These are phyloP conservation scores for Protophormia terraenovae DNA, from an alignment of 2,888 invertebrate species.

Conservation along the genomic window DNA sequence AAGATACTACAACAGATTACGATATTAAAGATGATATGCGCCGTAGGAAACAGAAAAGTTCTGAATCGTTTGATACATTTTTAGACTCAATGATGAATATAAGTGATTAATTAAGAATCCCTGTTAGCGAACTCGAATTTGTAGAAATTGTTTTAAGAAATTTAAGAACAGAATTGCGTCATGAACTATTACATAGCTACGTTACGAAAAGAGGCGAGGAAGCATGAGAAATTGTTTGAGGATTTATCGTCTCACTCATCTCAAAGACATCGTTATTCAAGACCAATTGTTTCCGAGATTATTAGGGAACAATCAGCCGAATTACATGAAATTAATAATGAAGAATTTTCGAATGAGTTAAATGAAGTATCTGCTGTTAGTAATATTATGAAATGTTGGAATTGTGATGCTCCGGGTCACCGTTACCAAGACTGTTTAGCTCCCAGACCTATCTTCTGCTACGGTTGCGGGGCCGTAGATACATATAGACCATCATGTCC, in stretches of 20 bases:
- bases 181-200: background rate
- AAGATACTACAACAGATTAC: conserved; percentile 11
- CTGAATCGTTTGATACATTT: background rate
- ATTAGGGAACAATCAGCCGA: conserved; percentile 32
- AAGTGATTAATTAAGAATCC: background rate
- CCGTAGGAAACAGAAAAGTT: background rate
- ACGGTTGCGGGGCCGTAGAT: conserved; percentile 4
- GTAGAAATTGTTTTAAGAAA: conserved; percentile 16
- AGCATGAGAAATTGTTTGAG: conserved; percentile 17
- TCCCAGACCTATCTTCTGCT: conserved; percentile 10
- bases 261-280: background rate
- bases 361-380: background rate
- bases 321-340: conserved; percentile 55
- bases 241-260: background rate
- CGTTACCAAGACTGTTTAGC: conserved; percentile 2
- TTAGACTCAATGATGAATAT: background rate
- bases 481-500: conserved; percentile 5
- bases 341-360: background rate
- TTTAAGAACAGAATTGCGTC: conserved; percentile 30
- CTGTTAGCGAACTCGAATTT: conserved; percentile 5
- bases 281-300: background rate
- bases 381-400: conserved; percentile 9
- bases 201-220: background rate
- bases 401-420: conserved; percentile 21
- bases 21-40: conserved; percentile 21